phyloP scores from a whole-genome alignment of 30 jellyfish, hydroid and myxozoan species.

The Aurelia sp. region DNA sequence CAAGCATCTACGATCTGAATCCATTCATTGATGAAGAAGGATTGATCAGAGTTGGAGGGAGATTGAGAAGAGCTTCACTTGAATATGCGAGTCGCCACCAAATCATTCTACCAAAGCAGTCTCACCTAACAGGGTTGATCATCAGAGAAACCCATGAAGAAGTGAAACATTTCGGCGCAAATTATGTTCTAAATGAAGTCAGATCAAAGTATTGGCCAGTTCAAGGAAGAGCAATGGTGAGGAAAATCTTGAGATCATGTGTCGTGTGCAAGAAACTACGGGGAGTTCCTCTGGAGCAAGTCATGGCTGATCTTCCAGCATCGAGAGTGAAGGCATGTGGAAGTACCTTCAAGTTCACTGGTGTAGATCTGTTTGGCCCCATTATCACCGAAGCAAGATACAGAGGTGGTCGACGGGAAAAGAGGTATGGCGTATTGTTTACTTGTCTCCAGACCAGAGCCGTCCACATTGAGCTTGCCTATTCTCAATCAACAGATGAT shows the following conservation, averaged over 20 bases:
- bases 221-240: constrained; percentile 41
- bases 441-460: constrained; percentile 62
- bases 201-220: constrained; percentile 50
- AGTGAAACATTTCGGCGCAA: constrained; percentile 34
- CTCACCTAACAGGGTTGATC: constrained; percentile 28
- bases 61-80: constrained; percentile 46
- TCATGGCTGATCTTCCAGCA: constrained; percentile 42
- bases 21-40: constrained; percentile 58
- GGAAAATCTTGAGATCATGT: constrained; percentile 13
- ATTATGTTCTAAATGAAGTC: constrained; percentile 39
- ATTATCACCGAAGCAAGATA: constrained; percentile 9
- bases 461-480: constrained; percentile 36
- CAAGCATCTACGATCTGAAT: constrained; percentile 24
- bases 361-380: constrained; percentile 58
- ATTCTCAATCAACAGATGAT: constrained; percentile 37
- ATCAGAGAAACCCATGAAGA: constrained; percentile 34
- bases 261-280: constrained; percentile 45
- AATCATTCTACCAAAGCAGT: constrained; percentile 42
- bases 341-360: constrained; percentile 41
- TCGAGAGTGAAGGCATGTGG: constrained; percentile 32
- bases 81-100: constrained; percentile 34
- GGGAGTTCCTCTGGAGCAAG: constrained; percentile 9
- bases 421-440: constrained; percentile 41
- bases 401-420: constrained; percentile 40
- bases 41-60: constrained; percentile 66